Evolutionary conservation across 2,113 vertebrate genomes (phyloP).

Genomic region (Hydropotes inermis): DNA sequence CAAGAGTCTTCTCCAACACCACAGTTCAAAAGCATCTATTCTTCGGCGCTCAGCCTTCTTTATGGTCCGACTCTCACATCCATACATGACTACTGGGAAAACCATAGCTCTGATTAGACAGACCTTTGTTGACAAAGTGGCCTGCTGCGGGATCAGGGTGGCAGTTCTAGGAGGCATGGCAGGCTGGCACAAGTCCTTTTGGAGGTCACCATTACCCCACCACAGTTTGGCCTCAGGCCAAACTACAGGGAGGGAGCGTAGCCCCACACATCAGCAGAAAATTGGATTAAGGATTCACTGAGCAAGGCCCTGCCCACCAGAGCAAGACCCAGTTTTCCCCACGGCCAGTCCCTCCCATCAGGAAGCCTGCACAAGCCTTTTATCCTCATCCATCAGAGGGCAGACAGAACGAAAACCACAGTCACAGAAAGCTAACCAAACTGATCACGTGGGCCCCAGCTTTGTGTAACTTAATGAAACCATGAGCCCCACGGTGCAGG

Average conservation of each 20-base stretch:
- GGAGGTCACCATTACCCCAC: not conserved
- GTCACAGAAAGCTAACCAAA: not conserved
- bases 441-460: not conserved
- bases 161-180: not conserved
- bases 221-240: not conserved
- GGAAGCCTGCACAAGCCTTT: not conserved
- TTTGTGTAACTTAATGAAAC: not conserved
- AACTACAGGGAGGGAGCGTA: not conserved
- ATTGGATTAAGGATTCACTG: not conserved
- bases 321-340: not conserved
- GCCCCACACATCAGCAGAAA: not conserved
- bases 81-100: not conserved
- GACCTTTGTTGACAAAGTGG: not conserved
- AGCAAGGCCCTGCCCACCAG: not conserved
- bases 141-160: accelerated
- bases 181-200: not conserved
- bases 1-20: not conserved
- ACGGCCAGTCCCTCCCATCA: not conserved
- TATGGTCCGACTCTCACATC: not conserved
- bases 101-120: not conserved
- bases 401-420: not conserved
- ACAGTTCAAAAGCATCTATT: not conserved
- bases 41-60: not conserved
- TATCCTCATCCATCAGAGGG: not conserved
- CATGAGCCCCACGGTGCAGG: accelerated